These are phyloP conservation scores for Leucania comma DNA, from an alignment of 2,888 invertebrate species.

Conservation along the genomic window DNA sequence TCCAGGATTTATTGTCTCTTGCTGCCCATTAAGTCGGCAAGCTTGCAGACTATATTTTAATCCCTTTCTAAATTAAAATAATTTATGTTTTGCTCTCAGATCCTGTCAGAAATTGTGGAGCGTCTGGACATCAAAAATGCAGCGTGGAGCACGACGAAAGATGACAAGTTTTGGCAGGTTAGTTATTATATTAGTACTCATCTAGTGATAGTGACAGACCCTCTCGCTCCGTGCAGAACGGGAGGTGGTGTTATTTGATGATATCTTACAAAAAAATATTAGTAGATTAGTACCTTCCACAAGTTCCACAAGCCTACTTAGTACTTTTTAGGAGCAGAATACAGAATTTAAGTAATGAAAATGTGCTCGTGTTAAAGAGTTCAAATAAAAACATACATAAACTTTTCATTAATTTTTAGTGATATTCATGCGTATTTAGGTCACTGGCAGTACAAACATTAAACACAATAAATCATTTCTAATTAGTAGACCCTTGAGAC, in stretches of 20 bases:
- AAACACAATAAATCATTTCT: conserved; percentile 21
- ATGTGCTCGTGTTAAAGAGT: background rate
- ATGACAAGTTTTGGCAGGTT: conserved; percentile 88
- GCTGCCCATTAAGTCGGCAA: conserved; percentile 14
- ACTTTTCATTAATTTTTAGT: background rate
- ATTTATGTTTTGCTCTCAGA: conserved; percentile 69
- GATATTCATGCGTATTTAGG: background rate
- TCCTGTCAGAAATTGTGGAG: conserved; percentile 88
- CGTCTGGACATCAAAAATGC: conserved; percentile 89
- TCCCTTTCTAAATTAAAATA: conserved; percentile 12
- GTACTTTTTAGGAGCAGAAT: too few species aligned
- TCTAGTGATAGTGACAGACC: too few species aligned
- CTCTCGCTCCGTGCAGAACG: too few species aligned
- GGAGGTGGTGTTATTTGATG: too few species aligned
- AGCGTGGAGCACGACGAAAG: conserved; percentile 89
- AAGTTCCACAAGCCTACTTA: too few species aligned
- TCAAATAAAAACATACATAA: background rate
- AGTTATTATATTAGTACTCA: background rate
- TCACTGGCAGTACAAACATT: background rate
- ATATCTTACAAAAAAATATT: too few species aligned
- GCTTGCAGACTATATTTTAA: conserved; percentile 16
- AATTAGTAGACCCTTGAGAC: background rate
- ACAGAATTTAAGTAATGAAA: too few species aligned
- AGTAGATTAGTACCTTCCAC: too few species aligned
- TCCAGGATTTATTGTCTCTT: conserved; percentile 21